Evolutionary conservation across 2,888 invertebrate genomes (phyloP).

Genomic region (Seladonia tumulorum): DNA sequence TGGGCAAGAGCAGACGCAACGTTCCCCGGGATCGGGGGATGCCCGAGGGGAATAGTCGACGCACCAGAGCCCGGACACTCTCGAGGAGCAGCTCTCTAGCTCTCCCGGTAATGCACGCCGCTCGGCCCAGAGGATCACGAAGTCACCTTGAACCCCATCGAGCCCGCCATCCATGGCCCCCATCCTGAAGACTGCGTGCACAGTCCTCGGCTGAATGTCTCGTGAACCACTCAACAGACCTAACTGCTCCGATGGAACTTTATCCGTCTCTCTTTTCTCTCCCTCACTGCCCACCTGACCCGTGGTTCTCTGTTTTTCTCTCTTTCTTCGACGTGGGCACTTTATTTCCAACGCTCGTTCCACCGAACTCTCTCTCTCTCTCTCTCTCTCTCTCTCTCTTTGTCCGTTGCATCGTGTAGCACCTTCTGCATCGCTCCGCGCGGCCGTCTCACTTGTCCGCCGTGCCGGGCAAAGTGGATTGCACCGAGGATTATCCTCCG

Average conservation of each 20-base stretch:
- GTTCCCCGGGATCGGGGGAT: conserved; percentile 37
- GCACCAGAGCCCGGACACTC: conserved; percentile 38
- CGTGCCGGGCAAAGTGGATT: conserved; percentile 65
- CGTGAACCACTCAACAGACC: conserved; percentile 44
- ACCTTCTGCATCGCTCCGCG: conserved; percentile 22
- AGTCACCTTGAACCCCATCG: conserved; percentile 78
- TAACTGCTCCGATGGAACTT: conserved; percentile 53
- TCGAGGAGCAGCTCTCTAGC: conserved; percentile 23
- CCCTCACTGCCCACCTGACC: background rate
- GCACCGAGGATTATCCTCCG: conserved; percentile 65
- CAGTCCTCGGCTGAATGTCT: conserved; percentile 53
- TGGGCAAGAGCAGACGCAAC: conserved; percentile 21
- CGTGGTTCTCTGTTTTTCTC: conserved; percentile 9
- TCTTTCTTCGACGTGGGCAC: conserved; percentile 11
- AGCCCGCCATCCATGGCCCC: conserved; percentile 66
- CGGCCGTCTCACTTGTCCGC: conserved; percentile 39
- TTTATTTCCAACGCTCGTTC: conserved; percentile 36
- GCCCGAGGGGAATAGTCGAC: conserved; percentile 48
- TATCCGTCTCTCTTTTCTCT: conserved; percentile 32
- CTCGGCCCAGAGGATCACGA: conserved; percentile 70
- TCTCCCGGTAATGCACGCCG: conserved; percentile 74
- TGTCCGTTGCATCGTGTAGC: conserved; percentile 22
- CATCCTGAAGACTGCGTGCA: conserved; percentile 55
- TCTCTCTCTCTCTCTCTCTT: background rate
- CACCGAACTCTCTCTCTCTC: background rate